phyloP scores from a whole-genome alignment of 2,797 vertebrate species.

The Sternarchorhynchus goeldii region DNA sequence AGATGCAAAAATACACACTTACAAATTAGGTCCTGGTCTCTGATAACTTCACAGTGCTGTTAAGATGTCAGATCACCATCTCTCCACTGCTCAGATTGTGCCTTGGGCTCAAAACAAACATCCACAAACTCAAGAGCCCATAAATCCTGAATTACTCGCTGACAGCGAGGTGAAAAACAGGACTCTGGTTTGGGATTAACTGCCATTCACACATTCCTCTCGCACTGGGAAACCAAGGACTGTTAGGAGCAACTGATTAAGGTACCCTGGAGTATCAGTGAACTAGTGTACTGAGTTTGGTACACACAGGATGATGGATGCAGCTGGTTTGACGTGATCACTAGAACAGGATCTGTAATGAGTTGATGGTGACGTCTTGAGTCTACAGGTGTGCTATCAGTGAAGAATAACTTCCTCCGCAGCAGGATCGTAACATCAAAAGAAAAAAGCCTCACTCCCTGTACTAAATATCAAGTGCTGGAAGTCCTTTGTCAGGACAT shows the following conservation, averaged over 20 bases:
- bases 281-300: no score
- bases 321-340: no score
- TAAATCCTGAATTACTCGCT: constrained; percentile 31
- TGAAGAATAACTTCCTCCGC: no score
- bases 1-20: constrained; percentile 2
- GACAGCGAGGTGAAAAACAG: neutral
- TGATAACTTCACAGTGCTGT: neutral
- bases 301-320: no score
- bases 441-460: neutral
- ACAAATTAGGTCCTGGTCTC: neutral
- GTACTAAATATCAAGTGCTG: neutral
- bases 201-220: no score
- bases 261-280: no score
- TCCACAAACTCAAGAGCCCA: constrained; percentile 27
- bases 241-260: no score
- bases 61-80: constrained; percentile 19
- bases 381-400: no score
- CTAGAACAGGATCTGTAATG: no score
- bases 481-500: neutral
- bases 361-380: no score
- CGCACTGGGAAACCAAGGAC: no score
- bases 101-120: constrained; percentile 24
- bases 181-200: neutral
- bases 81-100: neutral
- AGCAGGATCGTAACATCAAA: no score